Conservation (phyloP, 2,888 invertebrate species). For the Platycnemis pennipes region DNA sequence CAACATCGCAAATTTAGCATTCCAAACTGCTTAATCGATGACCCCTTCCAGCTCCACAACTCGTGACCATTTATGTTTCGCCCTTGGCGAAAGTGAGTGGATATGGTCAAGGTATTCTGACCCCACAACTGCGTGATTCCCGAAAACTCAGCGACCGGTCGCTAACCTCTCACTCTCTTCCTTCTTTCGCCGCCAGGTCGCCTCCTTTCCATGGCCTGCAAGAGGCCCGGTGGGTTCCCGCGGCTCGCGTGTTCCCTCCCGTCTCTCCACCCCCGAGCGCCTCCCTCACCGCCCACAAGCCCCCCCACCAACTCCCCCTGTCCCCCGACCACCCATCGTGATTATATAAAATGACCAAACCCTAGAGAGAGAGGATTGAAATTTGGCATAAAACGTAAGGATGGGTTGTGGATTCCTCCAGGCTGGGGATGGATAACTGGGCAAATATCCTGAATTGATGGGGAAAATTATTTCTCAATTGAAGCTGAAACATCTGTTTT, state of each 20-base stretch:
- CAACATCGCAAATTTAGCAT: no score
- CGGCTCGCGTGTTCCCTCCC: not conserved
- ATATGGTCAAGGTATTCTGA: not conserved
- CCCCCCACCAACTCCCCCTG: not conserved
- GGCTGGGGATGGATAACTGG: no score
- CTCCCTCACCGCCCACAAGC: not conserved
- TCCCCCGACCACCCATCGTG: no score
- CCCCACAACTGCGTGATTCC: not conserved
- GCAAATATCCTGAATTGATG: no score
- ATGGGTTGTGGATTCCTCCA: no score
- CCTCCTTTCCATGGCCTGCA: not conserved
- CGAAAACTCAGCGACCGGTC: conserved; percentile 1
- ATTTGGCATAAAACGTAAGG: no score
- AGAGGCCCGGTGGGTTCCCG: not conserved
- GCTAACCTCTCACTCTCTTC: not conserved
- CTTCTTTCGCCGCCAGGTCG: not conserved
- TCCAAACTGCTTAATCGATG: not conserved
- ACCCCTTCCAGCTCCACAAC: no score
- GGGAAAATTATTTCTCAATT: no score
- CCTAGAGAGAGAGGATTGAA: no score
- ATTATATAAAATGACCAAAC: no score
- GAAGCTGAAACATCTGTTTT: no score
- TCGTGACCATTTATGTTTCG: not conserved
- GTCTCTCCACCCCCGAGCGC: not conserved
- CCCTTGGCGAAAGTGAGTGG: conserved; percentile 10